Evolutionary conservation across 1,140 invertebrate species (phyloP).

Genomic region (Paracyclopina nana): DNA sequence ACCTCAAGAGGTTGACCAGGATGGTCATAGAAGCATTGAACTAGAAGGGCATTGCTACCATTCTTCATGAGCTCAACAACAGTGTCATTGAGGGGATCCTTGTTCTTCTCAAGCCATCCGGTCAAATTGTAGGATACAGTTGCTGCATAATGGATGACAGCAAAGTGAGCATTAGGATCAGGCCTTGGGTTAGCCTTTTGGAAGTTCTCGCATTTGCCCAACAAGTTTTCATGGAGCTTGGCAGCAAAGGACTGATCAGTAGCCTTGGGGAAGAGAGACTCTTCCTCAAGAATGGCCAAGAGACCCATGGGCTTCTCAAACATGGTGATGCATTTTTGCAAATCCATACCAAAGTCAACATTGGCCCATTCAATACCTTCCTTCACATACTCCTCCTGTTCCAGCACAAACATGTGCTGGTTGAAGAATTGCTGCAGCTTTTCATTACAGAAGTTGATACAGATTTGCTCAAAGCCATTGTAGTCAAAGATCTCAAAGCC

Average conservation of each 20-base stretch:
- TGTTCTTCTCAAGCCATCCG: constrained; percentile 99
- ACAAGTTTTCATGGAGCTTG: constrained; percentile 93
- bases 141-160: constrained; percentile 96
- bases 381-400: constrained; percentile 94
- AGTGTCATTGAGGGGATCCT: constrained; percentile 97
- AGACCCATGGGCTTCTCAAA: constrained; percentile 94
- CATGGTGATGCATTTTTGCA: constrained; percentile 62
- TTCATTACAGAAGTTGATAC: constrained; percentile 97
- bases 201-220: constrained; percentile 95
- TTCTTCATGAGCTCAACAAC: constrained; percentile 95
- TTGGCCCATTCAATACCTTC: constrained; percentile 97
- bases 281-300: constrained; percentile 98
- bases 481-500: constrained; percentile 98
- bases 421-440: constrained; percentile 96
- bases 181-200: constrained; percentile 79
- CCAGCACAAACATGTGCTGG: constrained; percentile 92
- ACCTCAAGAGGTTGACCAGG: constrained; percentile 51
- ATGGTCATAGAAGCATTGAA: constrained; percentile 84
- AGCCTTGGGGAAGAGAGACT: constrained; percentile 99
- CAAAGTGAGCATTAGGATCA: constrained; percentile 88
- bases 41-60: constrained; percentile 58
- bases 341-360: constrained; percentile 99
- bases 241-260: constrained; percentile 93
- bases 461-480: constrained; percentile 81
- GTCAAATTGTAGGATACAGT: constrained; percentile 90